A percentile compares a stretch with the other conserved stretches of the same genome.
Conservation (phyloP, 2,888 invertebrate species). For the Adelphocoris suturalis region DNA sequence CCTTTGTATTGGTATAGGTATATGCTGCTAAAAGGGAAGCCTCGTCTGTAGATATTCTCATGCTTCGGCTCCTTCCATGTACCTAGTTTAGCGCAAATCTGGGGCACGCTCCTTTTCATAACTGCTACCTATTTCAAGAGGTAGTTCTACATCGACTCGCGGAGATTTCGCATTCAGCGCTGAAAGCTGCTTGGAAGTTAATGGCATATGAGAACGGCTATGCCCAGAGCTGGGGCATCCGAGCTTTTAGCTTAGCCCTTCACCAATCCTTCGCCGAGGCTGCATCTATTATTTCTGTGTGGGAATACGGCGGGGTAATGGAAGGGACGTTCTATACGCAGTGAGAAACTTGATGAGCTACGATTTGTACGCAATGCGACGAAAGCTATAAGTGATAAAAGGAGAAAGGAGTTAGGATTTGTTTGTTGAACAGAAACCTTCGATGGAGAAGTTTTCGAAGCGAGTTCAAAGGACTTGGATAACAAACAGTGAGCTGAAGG, state of each 20-base stretch:
- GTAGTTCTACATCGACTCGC: not conserved
- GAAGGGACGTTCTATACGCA: not conserved
- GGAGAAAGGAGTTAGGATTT: not conserved
- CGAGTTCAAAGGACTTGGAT: slow-evolving; percentile 16
- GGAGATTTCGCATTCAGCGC: not conserved
- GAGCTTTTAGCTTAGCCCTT: not conserved
- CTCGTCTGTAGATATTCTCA: too few species aligned
- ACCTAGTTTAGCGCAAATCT: too few species aligned
- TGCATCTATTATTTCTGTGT: not conserved
- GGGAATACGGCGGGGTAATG: not conserved
- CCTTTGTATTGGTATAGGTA: too few species aligned
- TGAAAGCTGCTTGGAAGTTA: not conserved
- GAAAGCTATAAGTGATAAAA: not conserved
- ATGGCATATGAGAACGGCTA: not conserved
- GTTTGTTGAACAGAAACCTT: not conserved
- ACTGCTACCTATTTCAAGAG: too few species aligned
- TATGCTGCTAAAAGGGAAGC: too few species aligned
- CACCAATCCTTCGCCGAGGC: not conserved
- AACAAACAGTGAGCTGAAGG: not conserved
- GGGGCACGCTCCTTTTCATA: too few species aligned
- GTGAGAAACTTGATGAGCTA: not conserved
- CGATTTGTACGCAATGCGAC: not conserved
- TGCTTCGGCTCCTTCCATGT: too few species aligned
- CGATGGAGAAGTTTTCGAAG: not conserved
- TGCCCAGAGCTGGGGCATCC: not conserved